A percentile compares a stretch with the other conserved stretches of the same genome.
Conservation (phyloP, 2,113 vertebrate genomes). For the Myotis yumanensis region DNA sequence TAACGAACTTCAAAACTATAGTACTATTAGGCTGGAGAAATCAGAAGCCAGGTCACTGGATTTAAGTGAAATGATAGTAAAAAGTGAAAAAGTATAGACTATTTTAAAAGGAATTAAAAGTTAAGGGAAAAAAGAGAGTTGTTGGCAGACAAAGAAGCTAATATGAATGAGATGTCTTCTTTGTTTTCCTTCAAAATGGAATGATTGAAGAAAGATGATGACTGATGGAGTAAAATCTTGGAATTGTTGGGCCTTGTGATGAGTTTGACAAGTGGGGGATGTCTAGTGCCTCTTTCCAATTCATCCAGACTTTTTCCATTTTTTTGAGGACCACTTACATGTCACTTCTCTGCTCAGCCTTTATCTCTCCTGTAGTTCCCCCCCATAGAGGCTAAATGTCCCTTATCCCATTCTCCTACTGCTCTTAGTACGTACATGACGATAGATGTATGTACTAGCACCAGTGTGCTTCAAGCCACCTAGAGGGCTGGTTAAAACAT, state of each 20-base stretch:
- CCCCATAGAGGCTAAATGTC: background rate
- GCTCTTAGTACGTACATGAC: background rate
- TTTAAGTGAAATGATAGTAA: background rate
- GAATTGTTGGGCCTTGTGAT: accelerated
- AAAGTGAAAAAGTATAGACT: background rate
- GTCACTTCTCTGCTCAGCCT: background rate
- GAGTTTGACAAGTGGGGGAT: background rate
- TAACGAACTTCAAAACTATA: background rate
- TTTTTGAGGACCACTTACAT: background rate
- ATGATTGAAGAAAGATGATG: background rate
- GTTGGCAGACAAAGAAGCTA: background rate
- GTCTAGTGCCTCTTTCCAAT: background rate
- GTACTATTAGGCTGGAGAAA: background rate
- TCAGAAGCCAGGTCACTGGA: background rate
- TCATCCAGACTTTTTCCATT: background rate
- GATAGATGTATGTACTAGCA: too few relatives aligned
- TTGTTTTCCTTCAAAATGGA: constrained; percentile 7
- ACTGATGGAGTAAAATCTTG: background rate
- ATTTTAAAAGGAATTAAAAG: background rate
- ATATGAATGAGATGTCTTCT: background rate
- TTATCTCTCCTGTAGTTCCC: background rate
- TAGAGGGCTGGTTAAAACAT: background rate
- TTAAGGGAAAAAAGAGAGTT: background rate
- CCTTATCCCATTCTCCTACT: background rate
- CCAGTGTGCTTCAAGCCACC: background rate